Percentiles rank a stretch among this genome's conserved stretches.
Evolutionary conservation across 35 echinoderm and acorn worm genomes (phyloP).

Genomic region (Nesometra sesokonis): DNA sequence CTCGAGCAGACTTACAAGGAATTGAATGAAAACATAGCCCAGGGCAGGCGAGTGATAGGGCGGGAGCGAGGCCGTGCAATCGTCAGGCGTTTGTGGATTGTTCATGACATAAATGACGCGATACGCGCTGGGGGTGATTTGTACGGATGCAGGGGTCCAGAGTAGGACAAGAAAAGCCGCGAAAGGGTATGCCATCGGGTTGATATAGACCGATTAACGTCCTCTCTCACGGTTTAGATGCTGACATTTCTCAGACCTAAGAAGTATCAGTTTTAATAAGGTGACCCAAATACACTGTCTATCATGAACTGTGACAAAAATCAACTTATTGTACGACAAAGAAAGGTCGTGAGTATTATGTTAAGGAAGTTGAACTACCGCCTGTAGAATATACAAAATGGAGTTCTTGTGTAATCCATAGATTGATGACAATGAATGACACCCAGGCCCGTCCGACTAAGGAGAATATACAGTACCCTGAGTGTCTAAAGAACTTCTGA

Average conservation of each 20-base stretch:
- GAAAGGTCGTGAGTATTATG: not conserved
- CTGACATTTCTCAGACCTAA: not conserved
- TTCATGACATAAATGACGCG: not conserved
- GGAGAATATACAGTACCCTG: no score
- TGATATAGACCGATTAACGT: not conserved
- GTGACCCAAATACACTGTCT: not conserved
- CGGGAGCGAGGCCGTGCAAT: not conserved
- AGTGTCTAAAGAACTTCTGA: no score
- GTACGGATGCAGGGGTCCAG: not conserved
- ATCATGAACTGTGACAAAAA: not conserved
- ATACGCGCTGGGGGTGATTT: not conserved
- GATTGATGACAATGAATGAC: not conserved
- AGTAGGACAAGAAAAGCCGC: not conserved
- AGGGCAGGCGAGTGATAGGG: not conserved
- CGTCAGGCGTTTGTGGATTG: not conserved
- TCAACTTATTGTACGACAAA: not conserved
- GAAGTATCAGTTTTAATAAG: slow-evolving; percentile 1
- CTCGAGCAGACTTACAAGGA: not conserved
- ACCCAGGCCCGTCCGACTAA: not conserved
- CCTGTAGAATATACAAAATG: not conserved
- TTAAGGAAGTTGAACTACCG: not conserved
- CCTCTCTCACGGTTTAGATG: not conserved
- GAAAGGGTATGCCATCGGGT: not conserved
- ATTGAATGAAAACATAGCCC: not conserved
- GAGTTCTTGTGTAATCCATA: not conserved